Evolutionary conservation across 2,888 invertebrate species (phyloP).

Genomic region (Tromatobia lineatoria): DNA sequence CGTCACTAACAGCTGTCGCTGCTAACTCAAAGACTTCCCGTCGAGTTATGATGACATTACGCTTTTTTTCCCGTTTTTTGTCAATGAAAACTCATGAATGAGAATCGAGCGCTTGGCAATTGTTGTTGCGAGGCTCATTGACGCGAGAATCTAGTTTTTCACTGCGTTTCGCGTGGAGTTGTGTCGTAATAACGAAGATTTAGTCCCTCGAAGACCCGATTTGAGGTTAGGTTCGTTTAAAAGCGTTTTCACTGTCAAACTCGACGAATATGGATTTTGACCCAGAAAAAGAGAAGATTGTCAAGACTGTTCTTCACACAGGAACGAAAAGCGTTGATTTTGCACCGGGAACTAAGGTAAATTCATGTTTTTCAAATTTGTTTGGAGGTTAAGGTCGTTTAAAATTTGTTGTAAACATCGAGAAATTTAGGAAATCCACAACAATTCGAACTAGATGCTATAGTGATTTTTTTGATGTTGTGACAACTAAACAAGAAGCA

Average conservation of each 20-base stretch:
- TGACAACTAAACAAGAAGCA: too few relatives aligned
- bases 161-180: not conserved
- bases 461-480: too few relatives aligned
- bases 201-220: not conserved
- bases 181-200: not conserved
- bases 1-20: not conserved
- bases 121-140: not conserved
- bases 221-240: slow-evolving; percentile 3
- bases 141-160: not conserved
- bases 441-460: too few relatives aligned
- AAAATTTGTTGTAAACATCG: not conserved
- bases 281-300: slow-evolving; percentile 84
- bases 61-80: not conserved
- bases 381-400: not conserved
- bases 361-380: slow-evolving; percentile 20
- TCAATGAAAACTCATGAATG: not conserved
- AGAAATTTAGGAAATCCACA: too few relatives aligned
- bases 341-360: slow-evolving; percentile 91
- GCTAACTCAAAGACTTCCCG: too few relatives aligned
- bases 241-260: not conserved
- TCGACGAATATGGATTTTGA: not conserved
- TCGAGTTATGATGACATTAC: not conserved
- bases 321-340: slow-evolving; percentile 90
- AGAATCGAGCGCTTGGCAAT: not conserved
- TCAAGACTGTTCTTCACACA: slow-evolving; percentile 89